Evolutionary conservation across 1,140 invertebrate genomes (phyloP).

Genomic region (Papilio dardanus): DNA sequence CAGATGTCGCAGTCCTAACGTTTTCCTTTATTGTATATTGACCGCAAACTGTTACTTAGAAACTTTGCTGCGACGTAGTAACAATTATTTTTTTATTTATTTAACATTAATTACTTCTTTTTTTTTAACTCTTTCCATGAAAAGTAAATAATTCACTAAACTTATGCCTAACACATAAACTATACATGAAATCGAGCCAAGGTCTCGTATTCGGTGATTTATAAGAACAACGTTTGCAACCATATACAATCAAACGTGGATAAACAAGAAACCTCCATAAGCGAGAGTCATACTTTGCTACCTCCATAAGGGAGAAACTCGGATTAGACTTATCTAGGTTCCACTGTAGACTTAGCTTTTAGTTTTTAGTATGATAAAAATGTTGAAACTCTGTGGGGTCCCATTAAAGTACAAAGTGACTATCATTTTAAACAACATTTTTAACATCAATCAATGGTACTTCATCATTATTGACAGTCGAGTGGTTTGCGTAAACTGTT

Average conservation of each 20-base stretch:
- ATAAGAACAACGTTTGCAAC: neutral
- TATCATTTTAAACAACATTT: slow-evolving; percentile 1
- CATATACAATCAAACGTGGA: too few relatives aligned
- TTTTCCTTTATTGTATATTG: neutral
- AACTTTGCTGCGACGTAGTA: neutral
- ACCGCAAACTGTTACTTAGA: neutral
- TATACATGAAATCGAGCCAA: neutral
- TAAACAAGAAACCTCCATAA: too few relatives aligned
- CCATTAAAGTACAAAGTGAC: neutral
- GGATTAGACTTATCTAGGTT: too few relatives aligned
- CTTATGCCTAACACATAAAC: neutral
- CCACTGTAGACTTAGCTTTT: neutral
- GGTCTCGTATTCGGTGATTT: neutral
- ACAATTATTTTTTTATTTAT: neutral
- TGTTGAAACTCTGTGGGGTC: neutral
- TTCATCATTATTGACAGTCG: slow-evolving; percentile 2
- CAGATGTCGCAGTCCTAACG: slow-evolving; percentile 3
- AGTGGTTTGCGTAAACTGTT: slow-evolving; percentile 12
- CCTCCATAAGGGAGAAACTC: too few relatives aligned
- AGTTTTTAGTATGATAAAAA: neutral
- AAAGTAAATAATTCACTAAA: neutral
- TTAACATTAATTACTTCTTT: neutral
- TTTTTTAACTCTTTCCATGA: neutral
- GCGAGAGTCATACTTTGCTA: too few relatives aligned
- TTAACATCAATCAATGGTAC: neutral